Conservation (phyloP, 2,113 vertebrate species). For the Ia io region DNA sequence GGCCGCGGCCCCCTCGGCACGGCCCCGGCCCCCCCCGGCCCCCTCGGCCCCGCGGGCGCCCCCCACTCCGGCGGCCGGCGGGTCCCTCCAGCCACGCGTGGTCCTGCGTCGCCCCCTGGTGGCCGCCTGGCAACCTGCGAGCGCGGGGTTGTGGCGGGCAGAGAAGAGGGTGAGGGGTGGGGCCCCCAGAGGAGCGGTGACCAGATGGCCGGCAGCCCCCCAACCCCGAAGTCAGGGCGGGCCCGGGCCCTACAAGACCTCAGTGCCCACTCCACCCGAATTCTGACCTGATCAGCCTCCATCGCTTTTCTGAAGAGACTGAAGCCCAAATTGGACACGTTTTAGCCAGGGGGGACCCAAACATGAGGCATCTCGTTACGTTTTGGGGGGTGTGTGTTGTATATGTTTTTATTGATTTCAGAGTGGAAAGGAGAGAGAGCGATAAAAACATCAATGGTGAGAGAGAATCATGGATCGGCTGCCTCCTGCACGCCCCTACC, state of each 20-base stretch:
- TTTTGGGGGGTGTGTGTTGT: too few relatives aligned
- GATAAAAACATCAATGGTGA: too few relatives aligned
- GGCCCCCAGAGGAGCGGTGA: background rate
- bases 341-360: background rate
- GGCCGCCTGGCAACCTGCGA: background rate
- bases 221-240: background rate
- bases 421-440: too few relatives aligned
- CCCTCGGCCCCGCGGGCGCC: too few relatives aligned
- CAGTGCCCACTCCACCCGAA: background rate
- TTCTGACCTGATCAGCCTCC: background rate
- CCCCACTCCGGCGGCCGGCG: background rate
- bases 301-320: background rate
- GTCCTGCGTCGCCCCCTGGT: conserved; percentile 10
- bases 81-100: too few relatives aligned
- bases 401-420: too few relatives aligned
- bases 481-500: too few relatives aligned
- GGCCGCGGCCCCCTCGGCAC: background rate
- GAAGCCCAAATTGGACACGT: background rate
- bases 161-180: background rate
- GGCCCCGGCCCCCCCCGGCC: accelerated
- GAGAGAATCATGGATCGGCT: too few relatives aligned
- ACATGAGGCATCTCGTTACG: too few relatives aligned
- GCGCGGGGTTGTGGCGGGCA: background rate
- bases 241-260: background rate
- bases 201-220: background rate